Conservation (phyloP, 2,888 invertebrate species). For the Hyppa rectilinea region DNA sequence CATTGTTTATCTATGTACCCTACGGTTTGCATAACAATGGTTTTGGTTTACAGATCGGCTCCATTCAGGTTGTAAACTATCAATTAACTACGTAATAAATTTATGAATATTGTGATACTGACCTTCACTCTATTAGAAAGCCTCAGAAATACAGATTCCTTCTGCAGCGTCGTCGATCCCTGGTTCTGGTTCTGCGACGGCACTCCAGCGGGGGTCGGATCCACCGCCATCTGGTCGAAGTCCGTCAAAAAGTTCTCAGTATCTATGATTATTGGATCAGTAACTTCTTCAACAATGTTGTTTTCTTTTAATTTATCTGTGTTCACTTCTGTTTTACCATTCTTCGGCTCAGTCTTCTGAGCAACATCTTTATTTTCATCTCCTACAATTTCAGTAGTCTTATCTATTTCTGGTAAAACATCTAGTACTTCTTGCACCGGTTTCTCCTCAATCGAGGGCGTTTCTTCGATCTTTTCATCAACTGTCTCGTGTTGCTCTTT, state of each 20-base stretch:
- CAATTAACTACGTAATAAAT: neutral
- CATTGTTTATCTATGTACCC: neutral
- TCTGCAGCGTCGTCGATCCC: slow-evolving; percentile 90
- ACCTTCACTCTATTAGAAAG: slow-evolving; percentile 99
- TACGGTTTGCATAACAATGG: slow-evolving; percentile 7
- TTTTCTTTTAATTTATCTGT: slow-evolving; percentile 81
- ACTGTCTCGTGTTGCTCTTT: slow-evolving; percentile 77
- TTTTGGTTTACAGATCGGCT: neutral
- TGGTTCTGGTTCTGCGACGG: slow-evolving; percentile 79
- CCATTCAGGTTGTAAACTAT: neutral
- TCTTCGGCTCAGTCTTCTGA: slow-evolving; percentile 76
- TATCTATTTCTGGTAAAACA: slow-evolving; percentile 72
- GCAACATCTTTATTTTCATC: slow-evolving; percentile 77
- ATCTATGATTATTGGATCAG: slow-evolving; percentile 83
- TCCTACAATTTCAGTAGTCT: slow-evolving; percentile 69
- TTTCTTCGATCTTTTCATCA: slow-evolving; percentile 78
- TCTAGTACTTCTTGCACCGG: slow-evolving; percentile 72
- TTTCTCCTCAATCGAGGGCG: slow-evolving; percentile 74
- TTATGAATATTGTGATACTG: slow-evolving; percentile 63
- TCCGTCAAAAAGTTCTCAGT: slow-evolving; percentile 90
- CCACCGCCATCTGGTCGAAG: slow-evolving; percentile 88
- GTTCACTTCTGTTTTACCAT: slow-evolving; percentile 74
- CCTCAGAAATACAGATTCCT: slow-evolving; percentile 98
- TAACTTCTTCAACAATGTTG: slow-evolving; percentile 76
- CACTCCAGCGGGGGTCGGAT: slow-evolving; percentile 83